Percentiles rank a stretch among this genome's conserved stretches.
Evolutionary conservation across 2,113 vertebrate genomes (phyloP).

Genomic region (Boleophthalmus pectinirostris): DNA sequence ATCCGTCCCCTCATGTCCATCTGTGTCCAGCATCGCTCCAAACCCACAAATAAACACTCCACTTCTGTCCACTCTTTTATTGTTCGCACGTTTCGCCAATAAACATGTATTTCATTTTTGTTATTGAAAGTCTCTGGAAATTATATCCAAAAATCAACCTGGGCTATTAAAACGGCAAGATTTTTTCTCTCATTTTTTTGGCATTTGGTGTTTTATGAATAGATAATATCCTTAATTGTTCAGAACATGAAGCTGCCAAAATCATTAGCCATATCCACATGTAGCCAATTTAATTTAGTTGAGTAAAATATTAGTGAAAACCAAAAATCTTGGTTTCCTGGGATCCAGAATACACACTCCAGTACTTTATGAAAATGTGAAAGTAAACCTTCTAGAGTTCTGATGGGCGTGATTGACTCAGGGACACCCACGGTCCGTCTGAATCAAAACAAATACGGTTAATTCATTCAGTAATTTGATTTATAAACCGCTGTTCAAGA

Average conservation of each 20-base stretch:
- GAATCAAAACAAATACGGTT: too few relatives aligned
- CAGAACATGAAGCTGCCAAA: not conserved
- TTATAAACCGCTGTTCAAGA: too few relatives aligned
- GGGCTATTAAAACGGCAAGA: not conserved
- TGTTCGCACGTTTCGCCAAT: not conserved
- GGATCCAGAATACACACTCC: too few relatives aligned
- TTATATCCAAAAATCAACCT: constrained; percentile 2
- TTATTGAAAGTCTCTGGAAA: not conserved
- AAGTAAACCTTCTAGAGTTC: too few relatives aligned
- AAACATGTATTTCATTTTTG: not conserved
- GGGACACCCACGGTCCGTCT: too few relatives aligned
- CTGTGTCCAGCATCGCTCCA: constrained; percentile 11
- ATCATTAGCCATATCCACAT: not conserved
- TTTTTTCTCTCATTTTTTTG: not conserved
- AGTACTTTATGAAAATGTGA: too few relatives aligned
- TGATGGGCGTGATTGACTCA: too few relatives aligned
- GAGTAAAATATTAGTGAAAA: not conserved
- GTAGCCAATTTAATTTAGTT: too few relatives aligned
- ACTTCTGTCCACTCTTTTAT: constrained; percentile 6
- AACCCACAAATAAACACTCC: constrained; percentile 24
- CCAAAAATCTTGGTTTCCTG: too few relatives aligned
- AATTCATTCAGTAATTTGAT: too few relatives aligned
- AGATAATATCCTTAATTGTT: not conserved
- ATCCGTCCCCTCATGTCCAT: constrained; percentile 13
- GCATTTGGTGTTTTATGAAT: not conserved